Evolutionary conservation across 2,113 vertebrate genomes (phyloP), one percentile per base, ranked within the genome.

Genomic region (Labeo rohita): DNA sequence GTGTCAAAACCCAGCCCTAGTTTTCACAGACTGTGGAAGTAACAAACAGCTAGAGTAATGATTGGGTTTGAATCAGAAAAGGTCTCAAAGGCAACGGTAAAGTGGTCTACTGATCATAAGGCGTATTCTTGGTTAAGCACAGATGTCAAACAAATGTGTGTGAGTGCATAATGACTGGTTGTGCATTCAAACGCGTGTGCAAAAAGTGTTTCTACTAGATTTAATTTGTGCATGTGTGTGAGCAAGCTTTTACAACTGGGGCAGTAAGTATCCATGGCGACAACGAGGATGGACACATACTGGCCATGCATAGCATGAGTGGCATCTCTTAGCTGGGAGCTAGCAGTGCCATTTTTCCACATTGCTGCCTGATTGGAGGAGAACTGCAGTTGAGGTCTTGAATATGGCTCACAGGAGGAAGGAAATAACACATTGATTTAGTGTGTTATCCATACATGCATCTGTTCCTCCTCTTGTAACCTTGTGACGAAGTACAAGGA

Each of bases 181-280:
- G 28, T 79, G 80, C 50, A 80, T 74, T 52, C 36, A 84, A 73
- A 23, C 56, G 7, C 8, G 52, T 59, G 16, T 54, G 74, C 45
- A 59, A 61, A 28, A 68, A 78, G 70, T 47, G 70, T 65, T 70
- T 68, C 36, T 8, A 66, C 66, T 61, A 15, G 45, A 47, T 13
- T 45, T 13, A 18, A 56, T 81, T 43, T 9, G 21, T 87, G 81
- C 39, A 21, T 82, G 74, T 87, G 65, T 52, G 63, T 77, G 73
- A 72, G 89, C 88, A 91, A 85, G 87, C 75, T 16, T 88, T 89
- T 91, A 89, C 92, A 94, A 92, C 84, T 92, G 86, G 92, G 92
- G 85, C 90, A 92, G 89, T 15, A 86, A 90, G 82, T 93, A 90
- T 90, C 93, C 92, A 93, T 94, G 91, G 91, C 74, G 88, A 94